Percentiles rank a stretch among this genome's conserved stretches.
Evolutionary conservation across 2,888 invertebrate genomes (phyloP).

Genomic region (Drosophila sordidula): DNA sequence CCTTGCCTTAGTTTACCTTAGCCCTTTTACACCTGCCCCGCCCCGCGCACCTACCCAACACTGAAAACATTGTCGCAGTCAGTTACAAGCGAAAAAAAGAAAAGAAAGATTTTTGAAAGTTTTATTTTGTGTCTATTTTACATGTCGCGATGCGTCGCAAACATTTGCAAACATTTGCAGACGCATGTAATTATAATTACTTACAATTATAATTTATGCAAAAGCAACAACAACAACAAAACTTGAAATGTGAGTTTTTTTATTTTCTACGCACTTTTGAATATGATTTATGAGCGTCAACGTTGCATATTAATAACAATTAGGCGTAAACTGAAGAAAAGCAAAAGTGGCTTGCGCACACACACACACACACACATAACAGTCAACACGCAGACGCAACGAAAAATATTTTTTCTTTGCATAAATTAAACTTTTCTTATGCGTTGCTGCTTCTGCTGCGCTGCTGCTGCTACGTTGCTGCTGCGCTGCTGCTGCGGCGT

Average conservation of each 20-base stretch:
- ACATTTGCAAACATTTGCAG: conserved; percentile 65
- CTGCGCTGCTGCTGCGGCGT: conserved; percentile 13
- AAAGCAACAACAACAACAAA: conserved; percentile 23
- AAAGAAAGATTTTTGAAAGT: conserved; percentile 45
- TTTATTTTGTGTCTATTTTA: conserved; percentile 16
- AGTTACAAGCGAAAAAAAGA: conserved; percentile 10
- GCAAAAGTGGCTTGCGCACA: conserved; percentile 62
- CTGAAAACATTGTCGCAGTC: conserved; percentile 42
- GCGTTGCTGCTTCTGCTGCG: conserved; percentile 43
- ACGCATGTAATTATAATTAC: conserved; percentile 51
- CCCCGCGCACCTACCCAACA: too few relatives aligned
- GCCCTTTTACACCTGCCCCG: too few relatives aligned
- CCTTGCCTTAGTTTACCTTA: neutral
- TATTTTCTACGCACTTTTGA: conserved; percentile 70
- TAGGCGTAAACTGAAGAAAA: conserved; percentile 62
- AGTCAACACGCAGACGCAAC: conserved; percentile 26
- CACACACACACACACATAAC: conserved; percentile 6
- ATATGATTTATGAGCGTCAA: conserved; percentile 70
- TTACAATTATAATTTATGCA: conserved; percentile 66
- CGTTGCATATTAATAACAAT: conserved; percentile 77
- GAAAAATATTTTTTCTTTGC: conserved; percentile 57
- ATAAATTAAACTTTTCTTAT: conserved; percentile 71
- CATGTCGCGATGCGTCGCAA: conserved; percentile 32
- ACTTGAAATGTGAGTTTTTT: conserved; percentile 29
- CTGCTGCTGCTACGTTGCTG: conserved; percentile 47